These are phyloP conservation scores for Columba guinea DNA, from an alignment of 2,797 vertebrate genomes.

Conservation along the genomic window DNA sequence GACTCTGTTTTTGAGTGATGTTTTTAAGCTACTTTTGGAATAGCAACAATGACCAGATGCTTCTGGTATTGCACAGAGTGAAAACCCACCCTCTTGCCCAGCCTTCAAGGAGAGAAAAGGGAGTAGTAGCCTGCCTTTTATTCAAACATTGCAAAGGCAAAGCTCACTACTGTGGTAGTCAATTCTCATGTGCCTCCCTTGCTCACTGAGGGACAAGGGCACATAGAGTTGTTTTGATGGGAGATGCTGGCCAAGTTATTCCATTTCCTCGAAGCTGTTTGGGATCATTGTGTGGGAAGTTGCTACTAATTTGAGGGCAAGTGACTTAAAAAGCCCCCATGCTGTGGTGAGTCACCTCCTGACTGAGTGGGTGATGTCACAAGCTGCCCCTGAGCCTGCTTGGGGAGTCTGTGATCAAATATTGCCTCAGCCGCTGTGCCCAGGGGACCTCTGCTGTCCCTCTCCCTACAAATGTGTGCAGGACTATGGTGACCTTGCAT, in stretches of 20 bases:
- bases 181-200: fast-evolving
- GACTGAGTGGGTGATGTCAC: fast-evolving
- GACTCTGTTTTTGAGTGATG: not conserved
- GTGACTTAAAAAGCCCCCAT: not conserved
- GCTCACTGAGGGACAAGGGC: fast-evolving
- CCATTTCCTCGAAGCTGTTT: not conserved
- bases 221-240: fast-evolving
- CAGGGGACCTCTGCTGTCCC: not conserved
- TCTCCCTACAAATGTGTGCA: not conserved
- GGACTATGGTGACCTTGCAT: not conserved
- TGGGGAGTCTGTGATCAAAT: not conserved
- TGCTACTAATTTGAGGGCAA: not conserved
- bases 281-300: not conserved
- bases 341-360: not conserved
- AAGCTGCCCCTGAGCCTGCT: not conserved
- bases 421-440: not conserved
- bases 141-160: not conserved
- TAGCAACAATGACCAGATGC: not conserved
- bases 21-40: not conserved
- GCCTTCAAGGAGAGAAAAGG: not conserved
- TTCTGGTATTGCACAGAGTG: not conserved
- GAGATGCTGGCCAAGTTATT: not conserved
- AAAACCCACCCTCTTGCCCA: not conserved
- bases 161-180: fast-evolving
- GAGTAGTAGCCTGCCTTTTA: not conserved